Evolutionary conservation across 2,113 vertebrate species (phyloP).

Genomic region (Microcebus lehilahytsara): DNA sequence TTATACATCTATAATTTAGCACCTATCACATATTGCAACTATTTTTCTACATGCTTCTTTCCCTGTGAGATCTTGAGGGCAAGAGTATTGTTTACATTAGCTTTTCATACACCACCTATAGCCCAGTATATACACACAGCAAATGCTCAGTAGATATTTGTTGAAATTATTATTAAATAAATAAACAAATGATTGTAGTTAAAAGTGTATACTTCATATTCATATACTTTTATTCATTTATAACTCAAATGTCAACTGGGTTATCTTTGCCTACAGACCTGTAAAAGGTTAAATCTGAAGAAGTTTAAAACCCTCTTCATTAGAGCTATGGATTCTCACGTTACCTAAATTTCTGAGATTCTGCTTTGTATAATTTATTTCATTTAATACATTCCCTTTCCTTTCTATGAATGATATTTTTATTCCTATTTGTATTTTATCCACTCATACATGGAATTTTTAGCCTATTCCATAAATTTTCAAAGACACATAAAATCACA

Average conservation of each 20-base stretch:
- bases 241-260: not conserved
- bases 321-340: not conserved
- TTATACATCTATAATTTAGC: not conserved
- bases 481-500: not conserved
- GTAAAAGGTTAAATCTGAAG: not conserved
- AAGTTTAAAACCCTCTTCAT: not conserved
- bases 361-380: not conserved
- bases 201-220: not conserved
- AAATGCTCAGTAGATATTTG: not conserved
- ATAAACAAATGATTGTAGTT: not conserved
- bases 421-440: not conserved
- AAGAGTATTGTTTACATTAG: not conserved
- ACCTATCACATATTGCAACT: not conserved
- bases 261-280: not conserved
- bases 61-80: not conserved
- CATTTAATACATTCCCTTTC: not conserved
- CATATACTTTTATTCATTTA: not conserved
- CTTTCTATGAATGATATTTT: not conserved
- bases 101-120: not conserved
- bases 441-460: not conserved
- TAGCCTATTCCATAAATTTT: not conserved
- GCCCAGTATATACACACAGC: not conserved
- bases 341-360: not conserved
- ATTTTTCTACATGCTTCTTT: not conserved
- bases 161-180: not conserved